A percentile compares a stretch with the other conserved stretches of the same genome.
Evolutionary conservation across 2,888 invertebrate genomes (phyloP).

Genomic region (Silvanus unidentatus): DNA sequence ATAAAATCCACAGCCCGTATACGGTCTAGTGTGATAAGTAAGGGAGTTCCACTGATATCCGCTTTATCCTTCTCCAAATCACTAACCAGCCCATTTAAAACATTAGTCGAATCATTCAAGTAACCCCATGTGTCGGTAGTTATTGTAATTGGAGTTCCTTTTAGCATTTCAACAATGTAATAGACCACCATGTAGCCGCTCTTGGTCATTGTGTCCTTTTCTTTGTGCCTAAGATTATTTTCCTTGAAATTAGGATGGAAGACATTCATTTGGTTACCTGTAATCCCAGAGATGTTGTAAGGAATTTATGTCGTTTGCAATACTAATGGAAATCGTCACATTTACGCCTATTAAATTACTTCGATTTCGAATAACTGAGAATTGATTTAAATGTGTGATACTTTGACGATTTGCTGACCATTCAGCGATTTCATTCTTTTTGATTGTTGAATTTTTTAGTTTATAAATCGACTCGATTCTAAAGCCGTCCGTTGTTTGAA

Average conservation of each 20-base stretch:
- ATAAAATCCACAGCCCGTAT: slow-evolving; percentile 48
- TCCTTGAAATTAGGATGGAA: not conserved
- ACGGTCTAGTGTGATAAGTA: slow-evolving; percentile 38
- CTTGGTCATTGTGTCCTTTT: slow-evolving; percentile 48
- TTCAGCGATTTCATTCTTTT: not conserved
- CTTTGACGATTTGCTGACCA: not conserved
- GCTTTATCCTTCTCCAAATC: slow-evolving; percentile 50
- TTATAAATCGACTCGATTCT: slow-evolving; percentile 1
- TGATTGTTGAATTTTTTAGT: not conserved
- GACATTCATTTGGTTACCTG: slow-evolving; percentile 19
- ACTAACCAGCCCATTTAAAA: slow-evolving; percentile 57
- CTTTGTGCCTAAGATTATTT: not conserved
- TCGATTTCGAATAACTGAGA: not conserved
- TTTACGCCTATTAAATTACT: slow-evolving; percentile 3
- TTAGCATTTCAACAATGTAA: slow-evolving; percentile 50
- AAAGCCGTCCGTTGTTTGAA: not conserved
- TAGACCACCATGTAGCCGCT: slow-evolving; percentile 43
- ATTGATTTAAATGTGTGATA: not conserved
- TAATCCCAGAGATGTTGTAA: slow-evolving; percentile 20
- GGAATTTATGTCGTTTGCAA: slow-evolving; percentile 14
- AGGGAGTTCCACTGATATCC: slow-evolving; percentile 51
- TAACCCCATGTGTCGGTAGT: slow-evolving; percentile 55
- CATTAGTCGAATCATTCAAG: slow-evolving; percentile 42
- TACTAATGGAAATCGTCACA: slow-evolving; percentile 12
- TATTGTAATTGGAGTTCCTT: slow-evolving; percentile 47